Evolutionary conservation across 1,140 invertebrate species (phyloP).

Genomic region (Agrypnia vestita): DNA sequence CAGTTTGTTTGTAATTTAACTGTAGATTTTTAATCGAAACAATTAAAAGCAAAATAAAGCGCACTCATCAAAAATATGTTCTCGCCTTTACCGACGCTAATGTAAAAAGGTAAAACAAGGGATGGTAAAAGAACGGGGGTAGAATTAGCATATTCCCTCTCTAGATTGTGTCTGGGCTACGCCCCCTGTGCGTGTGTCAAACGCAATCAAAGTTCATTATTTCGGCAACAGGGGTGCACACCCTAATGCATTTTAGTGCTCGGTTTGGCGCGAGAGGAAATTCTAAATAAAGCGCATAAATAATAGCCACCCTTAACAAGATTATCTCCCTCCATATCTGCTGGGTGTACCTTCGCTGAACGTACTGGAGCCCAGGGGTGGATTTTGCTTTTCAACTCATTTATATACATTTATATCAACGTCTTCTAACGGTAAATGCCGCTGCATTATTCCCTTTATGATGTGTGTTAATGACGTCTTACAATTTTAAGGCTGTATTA

Average conservation of each 20-base stretch:
- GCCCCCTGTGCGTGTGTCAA: slow-evolving; percentile 49
- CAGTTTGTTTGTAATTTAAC: too few relatives aligned
- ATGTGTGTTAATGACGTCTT: too few relatives aligned
- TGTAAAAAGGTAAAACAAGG: too few relatives aligned
- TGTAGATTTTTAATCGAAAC: too few relatives aligned
- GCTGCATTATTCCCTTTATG: too few relatives aligned
- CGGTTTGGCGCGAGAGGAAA: slow-evolving; percentile 55
- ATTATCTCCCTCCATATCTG: slow-evolving; percentile 48
- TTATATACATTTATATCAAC: too few relatives aligned
- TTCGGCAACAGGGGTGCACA: slow-evolving; percentile 40
- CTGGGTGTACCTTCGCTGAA: slow-evolving; percentile 14
- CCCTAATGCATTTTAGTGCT: slow-evolving; percentile 57
- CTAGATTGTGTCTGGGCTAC: slow-evolving; percentile 3
- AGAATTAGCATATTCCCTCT: slow-evolving; percentile 26
- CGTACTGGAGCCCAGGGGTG: background rate
- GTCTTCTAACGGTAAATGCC: too few relatives aligned
- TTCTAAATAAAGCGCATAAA: slow-evolving; percentile 57
- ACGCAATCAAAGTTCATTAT: slow-evolving; percentile 61
- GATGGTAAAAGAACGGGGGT: background rate
- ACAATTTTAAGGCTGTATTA: too few relatives aligned
- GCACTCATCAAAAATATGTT: too few relatives aligned
- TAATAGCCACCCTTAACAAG: slow-evolving; percentile 54
- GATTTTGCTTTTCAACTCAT: background rate
- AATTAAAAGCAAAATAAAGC: too few relatives aligned
- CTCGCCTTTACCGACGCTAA: too few relatives aligned